A percentile compares a stretch with the other conserved stretches of the same genome.
Conservation (phyloP, 2,797 vertebrate genomes). For the Myotis pilosus region DNA sequence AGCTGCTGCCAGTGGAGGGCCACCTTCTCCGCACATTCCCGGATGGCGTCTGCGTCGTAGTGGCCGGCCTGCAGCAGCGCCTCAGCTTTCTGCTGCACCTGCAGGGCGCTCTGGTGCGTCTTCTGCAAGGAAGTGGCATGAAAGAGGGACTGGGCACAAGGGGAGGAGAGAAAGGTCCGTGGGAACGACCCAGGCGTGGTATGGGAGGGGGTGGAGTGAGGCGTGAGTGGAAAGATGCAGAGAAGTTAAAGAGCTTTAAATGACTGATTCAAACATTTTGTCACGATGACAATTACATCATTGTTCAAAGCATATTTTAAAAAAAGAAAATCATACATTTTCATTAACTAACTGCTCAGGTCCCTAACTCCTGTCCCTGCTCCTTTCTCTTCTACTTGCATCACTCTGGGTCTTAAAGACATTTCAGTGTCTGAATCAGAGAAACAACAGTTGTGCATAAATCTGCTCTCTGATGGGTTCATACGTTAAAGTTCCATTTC, state of each 20-base stretch:
- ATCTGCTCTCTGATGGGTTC: background rate
- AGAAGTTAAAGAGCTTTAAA: conserved; percentile 87
- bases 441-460: background rate
- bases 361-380: background rate
- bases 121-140: conserved; percentile 98
- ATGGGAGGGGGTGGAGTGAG: conserved; percentile 83
- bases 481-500: conserved; percentile 7
- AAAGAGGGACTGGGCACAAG: conserved; percentile 93
- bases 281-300: conserved; percentile 61
- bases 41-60: conserved; percentile 94
- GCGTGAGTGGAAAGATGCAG: conserved; percentile 83
- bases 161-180: conserved; percentile 83
- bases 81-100: conserved; percentile 98
- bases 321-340: conserved; percentile 52
- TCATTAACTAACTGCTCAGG: background rate
- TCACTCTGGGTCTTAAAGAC: conserved; percentile 21
- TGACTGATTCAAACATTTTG: conserved; percentile 71
- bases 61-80: conserved; percentile 95
- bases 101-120: conserved; percentile 98
- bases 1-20: conserved; percentile 98
- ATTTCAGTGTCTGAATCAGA: background rate
- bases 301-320: conserved; percentile 49
- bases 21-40: conserved; percentile 96
- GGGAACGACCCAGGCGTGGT: conserved; percentile 85
- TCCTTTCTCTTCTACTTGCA: background rate